Conservation (phyloP, 2,113 vertebrate genomes). For the Perca fluviatilis region DNA sequence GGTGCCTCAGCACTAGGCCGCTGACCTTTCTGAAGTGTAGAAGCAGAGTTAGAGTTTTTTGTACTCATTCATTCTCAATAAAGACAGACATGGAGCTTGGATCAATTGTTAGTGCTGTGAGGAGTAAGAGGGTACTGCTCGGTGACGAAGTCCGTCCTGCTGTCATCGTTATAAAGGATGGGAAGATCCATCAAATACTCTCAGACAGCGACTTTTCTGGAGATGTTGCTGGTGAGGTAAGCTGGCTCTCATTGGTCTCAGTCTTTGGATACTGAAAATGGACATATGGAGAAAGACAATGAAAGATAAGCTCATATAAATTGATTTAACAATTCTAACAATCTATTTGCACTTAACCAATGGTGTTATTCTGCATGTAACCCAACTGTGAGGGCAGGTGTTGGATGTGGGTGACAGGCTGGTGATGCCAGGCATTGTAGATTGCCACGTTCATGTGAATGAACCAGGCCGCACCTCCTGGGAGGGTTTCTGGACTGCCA, state of each 20-base stretch:
- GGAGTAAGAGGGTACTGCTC: slow-evolving; percentile 83
- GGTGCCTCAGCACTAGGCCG: slow-evolving; percentile 23
- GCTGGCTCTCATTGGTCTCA: neutral
- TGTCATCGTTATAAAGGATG: slow-evolving; percentile 81
- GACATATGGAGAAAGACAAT: neutral
- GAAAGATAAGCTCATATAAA: neutral
- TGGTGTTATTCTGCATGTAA: neutral
- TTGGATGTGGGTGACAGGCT: slow-evolving; percentile 85
- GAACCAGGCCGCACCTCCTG: slow-evolving; percentile 87
- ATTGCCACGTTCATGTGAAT: slow-evolving; percentile 88
- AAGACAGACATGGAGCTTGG: slow-evolving; percentile 78
- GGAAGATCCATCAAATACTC: slow-evolving; percentile 81
- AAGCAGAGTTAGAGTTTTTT: neutral
- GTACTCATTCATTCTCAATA: slow-evolving; percentile 10
- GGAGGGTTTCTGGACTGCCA: slow-evolving; percentile 87
- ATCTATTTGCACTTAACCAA: neutral
- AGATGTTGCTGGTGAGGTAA: slow-evolving; percentile 74
- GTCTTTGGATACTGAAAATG: neutral
- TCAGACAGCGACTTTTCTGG: slow-evolving; percentile 24
- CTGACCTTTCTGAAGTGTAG: slow-evolving; percentile 4
- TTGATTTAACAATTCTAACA: neutral
- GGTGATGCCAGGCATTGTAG: slow-evolving; percentile 89
- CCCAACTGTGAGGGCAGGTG: slow-evolving; percentile 69
- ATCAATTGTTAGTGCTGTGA: slow-evolving; percentile 74
- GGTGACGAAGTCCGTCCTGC: slow-evolving; percentile 79